Conservation (phyloP, 2,113 vertebrate genomes). For the Corythaeola cristata region DNA sequence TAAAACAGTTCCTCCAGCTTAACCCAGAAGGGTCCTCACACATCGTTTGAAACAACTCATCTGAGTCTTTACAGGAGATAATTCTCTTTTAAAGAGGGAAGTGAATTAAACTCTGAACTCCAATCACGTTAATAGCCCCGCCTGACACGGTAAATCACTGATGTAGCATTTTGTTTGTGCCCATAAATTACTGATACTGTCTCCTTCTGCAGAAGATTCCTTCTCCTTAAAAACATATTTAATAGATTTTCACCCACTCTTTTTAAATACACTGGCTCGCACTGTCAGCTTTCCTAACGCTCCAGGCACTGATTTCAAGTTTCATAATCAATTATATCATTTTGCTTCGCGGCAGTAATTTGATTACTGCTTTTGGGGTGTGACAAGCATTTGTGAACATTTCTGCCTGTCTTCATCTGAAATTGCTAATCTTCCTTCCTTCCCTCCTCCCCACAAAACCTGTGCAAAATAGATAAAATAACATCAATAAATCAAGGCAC, state of each 20-base stretch:
- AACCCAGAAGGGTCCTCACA: background rate
- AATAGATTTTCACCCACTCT: slow-evolving; percentile 2
- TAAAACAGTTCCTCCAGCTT: background rate
- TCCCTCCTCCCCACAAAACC: slow-evolving; percentile 11
- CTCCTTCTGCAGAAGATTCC: background rate
- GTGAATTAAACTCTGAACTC: slow-evolving; percentile 47
- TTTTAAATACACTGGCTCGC: background rate
- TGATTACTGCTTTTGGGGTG: slow-evolving; percentile 51
- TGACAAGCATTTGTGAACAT: slow-evolving; percentile 37
- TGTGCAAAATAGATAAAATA: slow-evolving; percentile 63
- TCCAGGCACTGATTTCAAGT: slow-evolving; percentile 35
- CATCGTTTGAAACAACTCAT: background rate
- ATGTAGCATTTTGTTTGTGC: background rate
- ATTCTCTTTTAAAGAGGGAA: slow-evolving; percentile 25
- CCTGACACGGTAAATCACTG: slow-evolving; percentile 36
- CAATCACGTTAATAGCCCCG: background rate
- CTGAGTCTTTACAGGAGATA: background rate
- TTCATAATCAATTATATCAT: slow-evolving; percentile 58
- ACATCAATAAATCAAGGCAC: slow-evolving; percentile 61
- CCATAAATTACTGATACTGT: background rate
- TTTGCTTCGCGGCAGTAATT: background rate
- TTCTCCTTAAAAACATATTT: slow-evolving; percentile 21
- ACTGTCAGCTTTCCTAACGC: background rate
- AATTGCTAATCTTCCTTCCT: slow-evolving; percentile 45
- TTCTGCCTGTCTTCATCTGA: slow-evolving; percentile 41